Conservation (phyloP, 2,888 invertebrate genomes). For the Eurytoma californica region DNA sequence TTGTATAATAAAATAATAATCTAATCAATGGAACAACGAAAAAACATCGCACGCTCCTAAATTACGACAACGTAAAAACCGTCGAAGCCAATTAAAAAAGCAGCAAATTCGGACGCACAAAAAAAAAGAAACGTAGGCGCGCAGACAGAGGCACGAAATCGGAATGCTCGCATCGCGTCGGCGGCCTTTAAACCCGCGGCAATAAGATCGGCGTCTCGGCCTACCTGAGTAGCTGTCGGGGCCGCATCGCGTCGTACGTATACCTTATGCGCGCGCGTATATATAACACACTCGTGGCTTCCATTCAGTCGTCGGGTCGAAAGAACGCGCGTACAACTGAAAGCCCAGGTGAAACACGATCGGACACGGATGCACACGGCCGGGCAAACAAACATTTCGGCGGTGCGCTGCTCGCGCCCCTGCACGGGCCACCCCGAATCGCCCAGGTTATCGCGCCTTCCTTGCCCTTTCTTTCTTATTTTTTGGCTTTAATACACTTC, state of each 20-base stretch:
- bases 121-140: too few species aligned
- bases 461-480: neutral
- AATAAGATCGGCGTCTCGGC: conserved; percentile 27
- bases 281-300: conserved; percentile 41
- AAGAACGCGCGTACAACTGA: conserved; percentile 62
- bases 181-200: conserved; percentile 47
- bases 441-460: neutral
- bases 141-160: conserved; percentile 50
- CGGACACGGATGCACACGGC: conserved; percentile 72
- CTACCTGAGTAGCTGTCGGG: conserved; percentile 50
- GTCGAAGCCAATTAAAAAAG: conserved; percentile 45
- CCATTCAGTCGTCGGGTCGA: conserved; percentile 72
- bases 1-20: too few species aligned
- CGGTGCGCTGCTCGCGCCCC: conserved; percentile 1
- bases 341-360: conserved; percentile 71
- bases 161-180: conserved; percentile 56
- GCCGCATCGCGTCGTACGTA: conserved; percentile 22
- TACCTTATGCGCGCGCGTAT: neutral
- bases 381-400: conserved; percentile 69
- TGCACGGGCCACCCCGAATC: conserved; percentile 33
- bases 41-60: too few species aligned
- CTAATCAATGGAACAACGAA: too few species aligned
- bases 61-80: too few species aligned
- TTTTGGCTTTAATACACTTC: neutral
- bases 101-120: neutral